phyloP scores from a whole-genome alignment of 1,140 invertebrate species.

The Linepithema humile region DNA sequence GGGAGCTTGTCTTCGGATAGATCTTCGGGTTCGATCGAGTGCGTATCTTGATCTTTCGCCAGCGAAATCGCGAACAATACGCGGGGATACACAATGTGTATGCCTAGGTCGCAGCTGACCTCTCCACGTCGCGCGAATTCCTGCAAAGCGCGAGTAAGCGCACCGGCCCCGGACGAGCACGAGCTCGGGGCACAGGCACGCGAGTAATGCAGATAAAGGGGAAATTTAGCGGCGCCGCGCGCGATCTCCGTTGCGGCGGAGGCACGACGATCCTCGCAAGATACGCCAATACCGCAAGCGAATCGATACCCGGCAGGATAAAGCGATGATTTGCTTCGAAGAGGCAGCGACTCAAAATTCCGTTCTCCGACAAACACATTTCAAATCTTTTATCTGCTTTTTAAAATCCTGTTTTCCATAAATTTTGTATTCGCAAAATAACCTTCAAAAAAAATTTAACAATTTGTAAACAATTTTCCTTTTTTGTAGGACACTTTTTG shows the following conservation, averaged over 20 bases:
- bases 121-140: conserved; percentile 58
- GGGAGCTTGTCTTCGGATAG: neutral
- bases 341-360: neutral
- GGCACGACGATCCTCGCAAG: neutral
- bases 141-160: conserved; percentile 26
- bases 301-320: neutral
- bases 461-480: too few relatives aligned
- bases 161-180: neutral
- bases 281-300: neutral
- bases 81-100: conserved; percentile 65
- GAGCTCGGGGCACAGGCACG: conserved; percentile 54
- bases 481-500: too few relatives aligned
- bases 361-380: neutral
- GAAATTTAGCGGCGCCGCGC: conserved; percentile 63
- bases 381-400: neutral
- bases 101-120: conserved; percentile 64
- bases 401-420: neutral
- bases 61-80: conserved; percentile 56
- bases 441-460: neutral
- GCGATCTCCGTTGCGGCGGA: neutral
- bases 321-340: neutral
- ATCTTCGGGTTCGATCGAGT: conserved; percentile 35
- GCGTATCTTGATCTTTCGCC: conserved; percentile 49
- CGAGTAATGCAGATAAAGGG: conserved; percentile 74
- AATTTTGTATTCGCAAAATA: neutral